These are phyloP conservation scores for Zophobas morio DNA, from an alignment of 1,140 invertebrate genomes.

Conservation along the genomic window DNA sequence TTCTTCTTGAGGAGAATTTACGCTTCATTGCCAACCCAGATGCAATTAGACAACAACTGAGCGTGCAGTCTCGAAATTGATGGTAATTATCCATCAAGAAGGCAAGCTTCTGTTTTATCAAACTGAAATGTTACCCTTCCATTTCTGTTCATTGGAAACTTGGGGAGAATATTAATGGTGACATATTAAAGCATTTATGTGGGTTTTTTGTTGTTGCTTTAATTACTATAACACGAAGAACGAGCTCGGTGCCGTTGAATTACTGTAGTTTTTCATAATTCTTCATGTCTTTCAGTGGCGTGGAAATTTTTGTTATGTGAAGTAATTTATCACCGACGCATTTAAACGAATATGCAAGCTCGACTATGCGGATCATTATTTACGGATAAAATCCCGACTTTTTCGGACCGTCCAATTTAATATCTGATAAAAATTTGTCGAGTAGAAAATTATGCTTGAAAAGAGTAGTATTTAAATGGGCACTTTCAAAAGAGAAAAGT, in stretches of 20 bases:
- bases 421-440: not conserved
- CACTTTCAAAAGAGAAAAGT: no score
- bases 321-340: constrained; percentile 38
- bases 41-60: not conserved
- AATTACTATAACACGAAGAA: constrained; percentile 23
- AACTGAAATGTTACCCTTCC: constrained; percentile 1
- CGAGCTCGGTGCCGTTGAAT: constrained; percentile 11
- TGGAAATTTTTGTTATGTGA: constrained; percentile 36
- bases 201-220: constrained; percentile 19
- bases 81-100: not conserved
- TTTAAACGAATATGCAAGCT: constrained; percentile 38
- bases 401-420: not conserved
- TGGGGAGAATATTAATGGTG: constrained; percentile 15
- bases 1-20: not conserved
- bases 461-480: no score
- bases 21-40: not conserved
- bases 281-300: constrained; percentile 35
- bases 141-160: constrained; percentile 23
- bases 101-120: not conserved
- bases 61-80: not conserved
- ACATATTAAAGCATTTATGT: constrained; percentile 13
- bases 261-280: constrained; percentile 38
- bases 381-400: not conserved
- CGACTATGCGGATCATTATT: constrained; percentile 37
- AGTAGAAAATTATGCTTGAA: no score